Percentiles rank a stretch among this genome's conserved stretches.
Evolutionary conservation across 2,888 invertebrate species (phyloP).

Genomic region (Hypena proboscidalis): DNA sequence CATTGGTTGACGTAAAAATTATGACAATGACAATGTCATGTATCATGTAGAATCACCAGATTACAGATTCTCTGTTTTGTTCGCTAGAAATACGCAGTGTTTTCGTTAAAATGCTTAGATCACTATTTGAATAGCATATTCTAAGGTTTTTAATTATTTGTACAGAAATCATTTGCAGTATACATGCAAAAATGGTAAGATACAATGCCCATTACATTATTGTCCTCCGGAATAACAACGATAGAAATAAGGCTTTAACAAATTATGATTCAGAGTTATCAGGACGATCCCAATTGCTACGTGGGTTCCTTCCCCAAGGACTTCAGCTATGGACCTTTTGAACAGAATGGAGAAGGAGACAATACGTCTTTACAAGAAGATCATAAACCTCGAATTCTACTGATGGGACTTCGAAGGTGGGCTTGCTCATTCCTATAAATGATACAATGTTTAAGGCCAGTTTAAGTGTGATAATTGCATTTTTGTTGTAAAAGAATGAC

Average conservation of each 20-base stretch:
- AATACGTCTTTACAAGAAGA: constrained; percentile 87
- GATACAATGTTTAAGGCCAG: too few species aligned
- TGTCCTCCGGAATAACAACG: constrained; percentile 12
- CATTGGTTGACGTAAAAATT: not conserved
- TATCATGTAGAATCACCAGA: not conserved
- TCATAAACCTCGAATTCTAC: constrained; percentile 95
- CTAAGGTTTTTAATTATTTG: constrained; percentile 18
- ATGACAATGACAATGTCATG: too few species aligned
- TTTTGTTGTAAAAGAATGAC: too few species aligned
- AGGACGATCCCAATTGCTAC: constrained; percentile 82
- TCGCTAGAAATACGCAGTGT: constrained; percentile 34
- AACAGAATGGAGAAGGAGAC: constrained; percentile 90
- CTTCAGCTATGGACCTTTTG: constrained; percentile 96
- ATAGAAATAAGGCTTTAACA: constrained; percentile 30
- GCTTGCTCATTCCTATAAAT: too few species aligned
- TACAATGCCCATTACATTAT: not conserved
- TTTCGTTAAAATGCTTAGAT: constrained; percentile 27
- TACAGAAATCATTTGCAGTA: constrained; percentile 17
- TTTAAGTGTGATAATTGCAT: too few species aligned
- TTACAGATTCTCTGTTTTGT: constrained; percentile 27
- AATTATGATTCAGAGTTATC: constrained; percentile 59
- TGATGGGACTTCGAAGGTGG: constrained; percentile 97
- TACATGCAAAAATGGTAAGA: constrained; percentile 35
- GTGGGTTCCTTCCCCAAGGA: constrained; percentile 94
- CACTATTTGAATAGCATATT: constrained; percentile 8